Conservation (phyloP, 2,113 vertebrate genomes). For the Oenanthe melanoleuca region DNA sequence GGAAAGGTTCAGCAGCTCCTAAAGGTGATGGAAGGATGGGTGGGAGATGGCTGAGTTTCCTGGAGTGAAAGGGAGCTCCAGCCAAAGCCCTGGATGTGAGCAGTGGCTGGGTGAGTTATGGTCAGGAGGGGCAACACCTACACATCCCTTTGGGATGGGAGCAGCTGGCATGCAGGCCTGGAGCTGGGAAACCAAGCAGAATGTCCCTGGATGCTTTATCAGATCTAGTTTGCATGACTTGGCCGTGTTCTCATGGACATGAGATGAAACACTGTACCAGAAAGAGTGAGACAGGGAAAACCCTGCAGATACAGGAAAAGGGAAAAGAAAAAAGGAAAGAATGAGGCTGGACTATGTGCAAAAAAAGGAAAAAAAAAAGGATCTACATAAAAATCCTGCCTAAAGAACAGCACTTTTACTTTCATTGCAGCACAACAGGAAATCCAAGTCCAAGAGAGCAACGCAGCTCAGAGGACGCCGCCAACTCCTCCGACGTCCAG, state of each 20-base stretch:
- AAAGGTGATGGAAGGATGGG: background rate
- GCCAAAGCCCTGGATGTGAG: background rate
- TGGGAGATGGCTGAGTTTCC: background rate
- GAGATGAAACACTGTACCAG: background rate
- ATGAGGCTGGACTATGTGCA: background rate
- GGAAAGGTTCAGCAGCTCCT: background rate
- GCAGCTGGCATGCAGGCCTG: background rate
- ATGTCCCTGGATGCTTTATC: background rate
- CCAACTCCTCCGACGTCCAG: background rate
- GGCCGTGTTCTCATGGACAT: rapidly evolving
- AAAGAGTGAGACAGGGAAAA: background rate
- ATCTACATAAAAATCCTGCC: background rate
- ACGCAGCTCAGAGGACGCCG: rapidly evolving
- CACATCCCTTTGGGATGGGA: background rate
- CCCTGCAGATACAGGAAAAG: background rate
- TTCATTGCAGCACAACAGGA: background rate
- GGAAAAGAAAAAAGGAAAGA: background rate
- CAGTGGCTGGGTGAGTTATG: rapidly evolving
- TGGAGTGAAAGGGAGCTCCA: background rate
- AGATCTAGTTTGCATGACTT: background rate
- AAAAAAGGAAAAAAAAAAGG: background rate
- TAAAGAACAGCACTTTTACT: background rate
- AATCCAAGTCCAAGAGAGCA: background rate
- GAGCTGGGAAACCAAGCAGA: background rate
- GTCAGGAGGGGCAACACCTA: background rate